phyloP scores from a whole-genome alignment of 2,113 vertebrate genomes.

The Oxyruncus cristatus region DNA sequence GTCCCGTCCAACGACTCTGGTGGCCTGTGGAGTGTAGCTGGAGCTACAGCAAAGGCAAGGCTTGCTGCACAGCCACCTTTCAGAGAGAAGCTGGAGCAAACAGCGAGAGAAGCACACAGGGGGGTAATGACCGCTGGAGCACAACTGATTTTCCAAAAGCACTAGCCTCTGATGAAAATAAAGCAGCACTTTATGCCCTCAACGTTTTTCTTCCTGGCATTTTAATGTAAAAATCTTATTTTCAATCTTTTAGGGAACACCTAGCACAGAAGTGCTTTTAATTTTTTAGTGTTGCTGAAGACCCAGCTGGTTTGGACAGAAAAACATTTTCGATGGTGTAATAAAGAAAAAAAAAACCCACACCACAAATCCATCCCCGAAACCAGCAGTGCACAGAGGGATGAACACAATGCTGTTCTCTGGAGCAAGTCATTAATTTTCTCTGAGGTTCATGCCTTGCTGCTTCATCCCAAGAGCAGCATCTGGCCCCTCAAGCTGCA shows the following conservation, averaged over 20 bases:
- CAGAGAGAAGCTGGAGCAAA: neutral
- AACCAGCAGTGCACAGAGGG: neutral
- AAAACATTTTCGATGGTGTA: neutral
- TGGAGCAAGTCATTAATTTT: neutral
- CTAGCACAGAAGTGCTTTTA: conserved; percentile 8
- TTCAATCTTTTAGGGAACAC: conserved; percentile 21
- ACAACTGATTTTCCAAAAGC: conserved; percentile 1
- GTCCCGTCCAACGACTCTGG: accelerated
- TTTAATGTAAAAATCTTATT: conserved; percentile 46
- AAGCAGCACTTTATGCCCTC: neutral
- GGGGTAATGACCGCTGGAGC: neutral
- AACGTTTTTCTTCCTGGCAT: conserved; percentile 22
- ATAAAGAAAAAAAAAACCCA: neutral
- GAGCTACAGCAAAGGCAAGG: neutral
- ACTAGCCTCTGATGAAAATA: conserved; percentile 14
- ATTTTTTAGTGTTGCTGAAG: neutral
- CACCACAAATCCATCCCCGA: neutral
- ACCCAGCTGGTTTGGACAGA: neutral
- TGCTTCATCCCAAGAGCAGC: neutral
- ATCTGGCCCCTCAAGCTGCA: neutral
- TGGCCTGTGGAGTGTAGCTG: neutral
- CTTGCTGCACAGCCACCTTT: neutral
- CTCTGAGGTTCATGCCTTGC: neutral
- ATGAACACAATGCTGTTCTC: neutral
- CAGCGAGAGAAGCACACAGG: neutral